Base-by-base conservation (phyloP, 2,797 vertebrate species). In the Denticeps clupeoides region DNA sequence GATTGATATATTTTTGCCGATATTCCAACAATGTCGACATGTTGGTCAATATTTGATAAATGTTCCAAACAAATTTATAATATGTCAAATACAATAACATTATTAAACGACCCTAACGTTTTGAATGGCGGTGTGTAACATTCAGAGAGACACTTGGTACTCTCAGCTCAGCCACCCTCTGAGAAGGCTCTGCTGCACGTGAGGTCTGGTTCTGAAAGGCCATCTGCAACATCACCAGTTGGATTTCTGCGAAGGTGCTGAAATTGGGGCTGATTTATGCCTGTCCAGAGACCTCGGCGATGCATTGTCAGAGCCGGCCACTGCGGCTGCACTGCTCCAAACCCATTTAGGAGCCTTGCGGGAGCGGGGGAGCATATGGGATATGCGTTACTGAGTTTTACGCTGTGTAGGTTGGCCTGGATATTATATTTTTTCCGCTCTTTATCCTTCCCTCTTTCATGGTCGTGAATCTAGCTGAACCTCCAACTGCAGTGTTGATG, bases 201-300 rank as follows among this genome's bases (percentile, higher is more conserved):
- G 35, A 35, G 35, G 10, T 19, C n/a, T n/a, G n/a, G n/a, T n/a
- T n/a, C n/a, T n/a, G 1, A 21, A 5, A 5, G 4, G 4, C 16
- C 18, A 19, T 18, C 18, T 38, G 65, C 67, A 65, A 63, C 67
- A 68, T 72, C 69, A 75, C 75, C 71, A 69, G 70, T 70, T 71
- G 67, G 64, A 61, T 71, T 73, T 65, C 64, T 12, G 58, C 63
- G 37, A 67, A 77, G 77, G 75, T 69, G 77, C 60, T 77, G 80
- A 80, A 73, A 60, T 68, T 51, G 51, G 44, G 19, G 1, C 8
- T 68, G 71, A 77, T 82, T 80, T 76, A 82, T 62, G 48, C 46
- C 70, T 63, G 64, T 56, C 1, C 47, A 42, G 80, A 75, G 75
- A 75, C n/a, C 29, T 29, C 48, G 55, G 69, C 60, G 65, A 70